Percentiles rank a stretch among this genome's conserved stretches.
Conservation (phyloP, 2,113 vertebrate genomes). For the Morone saxatilis region DNA sequence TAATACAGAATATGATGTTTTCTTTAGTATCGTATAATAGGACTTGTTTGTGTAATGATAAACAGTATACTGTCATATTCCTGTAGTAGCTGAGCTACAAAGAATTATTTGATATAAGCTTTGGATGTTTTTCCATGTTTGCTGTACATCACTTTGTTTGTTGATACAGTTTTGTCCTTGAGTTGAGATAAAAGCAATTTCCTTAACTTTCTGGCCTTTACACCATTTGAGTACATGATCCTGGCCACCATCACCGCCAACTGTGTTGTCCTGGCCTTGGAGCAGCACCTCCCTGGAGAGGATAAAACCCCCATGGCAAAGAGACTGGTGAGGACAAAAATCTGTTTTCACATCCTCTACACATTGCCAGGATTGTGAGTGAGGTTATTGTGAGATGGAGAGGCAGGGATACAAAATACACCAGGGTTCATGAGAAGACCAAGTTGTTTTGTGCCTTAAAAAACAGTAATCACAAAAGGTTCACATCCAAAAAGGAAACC, state of each 20-base stretch:
- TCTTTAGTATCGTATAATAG: background rate
- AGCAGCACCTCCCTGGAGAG: conserved; percentile 96
- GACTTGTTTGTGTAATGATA: conserved; percentile 2
- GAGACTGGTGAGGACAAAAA: conserved; percentile 90
- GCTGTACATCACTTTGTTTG: background rate
- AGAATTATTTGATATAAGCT: background rate
- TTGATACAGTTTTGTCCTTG: background rate
- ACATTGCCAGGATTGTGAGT: background rate
- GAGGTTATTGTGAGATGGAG: background rate
- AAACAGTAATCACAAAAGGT: too few relatives aligned
- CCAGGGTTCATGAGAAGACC: background rate
- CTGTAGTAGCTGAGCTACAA: background rate
- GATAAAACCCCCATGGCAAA: conserved; percentile 99
- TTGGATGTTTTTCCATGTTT: background rate
- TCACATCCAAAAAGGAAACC: too few relatives aligned
- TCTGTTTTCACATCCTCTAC: conserved; percentile 17
- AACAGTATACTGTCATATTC: too few relatives aligned
- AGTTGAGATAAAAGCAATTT: conserved; percentile 35
- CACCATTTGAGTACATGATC: conserved; percentile 99
- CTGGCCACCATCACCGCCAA: conserved; percentile 98
- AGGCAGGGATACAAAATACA: background rate
- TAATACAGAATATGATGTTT: background rate
- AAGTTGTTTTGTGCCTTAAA: background rate
- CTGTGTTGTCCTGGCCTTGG: conserved; percentile 96
- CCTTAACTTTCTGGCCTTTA: conserved; percentile 88